A percentile compares a stretch with the other conserved stretches of the same genome.
These are phyloP conservation scores for Heliornis fulica DNA, from an alignment of 2,113 vertebrate genomes.

Conservation along the genomic window DNA sequence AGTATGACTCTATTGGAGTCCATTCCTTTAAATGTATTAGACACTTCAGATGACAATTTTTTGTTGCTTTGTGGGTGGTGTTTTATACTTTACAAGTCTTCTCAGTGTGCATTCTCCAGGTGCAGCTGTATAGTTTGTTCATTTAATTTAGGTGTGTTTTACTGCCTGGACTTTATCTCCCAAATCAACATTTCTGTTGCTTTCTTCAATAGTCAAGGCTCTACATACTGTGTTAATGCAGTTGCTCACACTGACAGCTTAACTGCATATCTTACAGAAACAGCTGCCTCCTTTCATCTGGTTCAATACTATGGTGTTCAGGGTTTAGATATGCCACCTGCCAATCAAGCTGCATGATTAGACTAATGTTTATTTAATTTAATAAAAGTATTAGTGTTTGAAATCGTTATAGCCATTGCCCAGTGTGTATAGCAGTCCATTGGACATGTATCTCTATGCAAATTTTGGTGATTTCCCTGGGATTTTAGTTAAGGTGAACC, in stretches of 20 bases:
- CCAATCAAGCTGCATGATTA: slow-evolving; percentile 17
- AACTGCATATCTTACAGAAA: slow-evolving; percentile 54
- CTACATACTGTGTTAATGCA: slow-evolving; percentile 34
- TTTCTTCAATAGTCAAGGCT: slow-evolving; percentile 29
- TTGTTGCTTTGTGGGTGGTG: neutral
- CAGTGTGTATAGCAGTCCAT: neutral
- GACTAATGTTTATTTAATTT: slow-evolving; percentile 13
- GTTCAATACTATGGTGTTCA: neutral
- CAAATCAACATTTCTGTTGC: slow-evolving; percentile 24
- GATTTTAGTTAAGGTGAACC: neutral
- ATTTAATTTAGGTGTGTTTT: slow-evolving; percentile 2
- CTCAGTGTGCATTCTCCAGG: neutral
- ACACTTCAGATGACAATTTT: neutral
- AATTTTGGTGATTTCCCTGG: neutral
- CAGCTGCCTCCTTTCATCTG: slow-evolving; percentile 54
- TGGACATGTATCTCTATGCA: neutral
- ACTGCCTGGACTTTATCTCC: slow-evolving; percentile 1
- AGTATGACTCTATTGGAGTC: neutral
- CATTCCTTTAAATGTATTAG: neutral
- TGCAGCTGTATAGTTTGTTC: neutral
- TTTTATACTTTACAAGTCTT: neutral
- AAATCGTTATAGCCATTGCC: neutral
- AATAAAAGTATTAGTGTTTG: slow-evolving; percentile 25
- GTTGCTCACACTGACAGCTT: slow-evolving; percentile 21
- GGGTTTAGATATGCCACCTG: neutral